Evolutionary conservation across 2,797 vertebrate genomes (phyloP), one percentile per base, ranked within the genome.

Genomic region (Morus bassanus): DNA sequence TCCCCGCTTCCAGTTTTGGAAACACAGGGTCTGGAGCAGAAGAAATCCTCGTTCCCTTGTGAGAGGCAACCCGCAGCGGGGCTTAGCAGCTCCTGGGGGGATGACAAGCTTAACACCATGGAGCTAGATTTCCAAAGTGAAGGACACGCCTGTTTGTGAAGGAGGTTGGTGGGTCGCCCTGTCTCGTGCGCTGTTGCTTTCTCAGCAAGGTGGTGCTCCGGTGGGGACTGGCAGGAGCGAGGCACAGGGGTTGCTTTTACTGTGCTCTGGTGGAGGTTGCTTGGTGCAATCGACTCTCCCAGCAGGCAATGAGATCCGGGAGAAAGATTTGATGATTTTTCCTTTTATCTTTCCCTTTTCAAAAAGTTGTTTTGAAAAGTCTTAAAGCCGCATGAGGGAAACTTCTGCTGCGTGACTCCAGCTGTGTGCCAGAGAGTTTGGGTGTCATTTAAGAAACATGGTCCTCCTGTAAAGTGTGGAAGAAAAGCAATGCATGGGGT

Each of bases 91-190:
- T 84, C 37, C 50, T 23, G 35, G 31, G 74, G 64, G 54, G 60
- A 90, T 57, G 43, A 59, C 60, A 61, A 28, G 48, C 68, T 64
- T 72, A 72, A 72, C 48, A 54, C 33, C 17, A 5, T 45, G 91
- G 77, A 69, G 59, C 83, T 75, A 85, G 81, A 68, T 86, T 84
- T 76, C 75, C 50, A 59, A 27, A 30, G 70, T 65, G 93, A 86
- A 70, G 82, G 73, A 67, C n/a, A 56, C 9, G 60, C 7, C 2
- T 69, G 65, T 72, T 89, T 86, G 85, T 65, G 88, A 43, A 25
- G 69, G 91, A 97, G 96, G 96, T 97, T 88, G 96, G 92, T 82
- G 21, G 45, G 30, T 21, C 51, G 73, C 48, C 45, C n/a, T 51
- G 61, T 53, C n/a, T 53, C 2, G 4, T 12, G 75, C 0, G 4